These are phyloP conservation scores for Pelochelys cantorii DNA, from an alignment of 2,797 vertebrate species.

Conservation along the genomic window DNA sequence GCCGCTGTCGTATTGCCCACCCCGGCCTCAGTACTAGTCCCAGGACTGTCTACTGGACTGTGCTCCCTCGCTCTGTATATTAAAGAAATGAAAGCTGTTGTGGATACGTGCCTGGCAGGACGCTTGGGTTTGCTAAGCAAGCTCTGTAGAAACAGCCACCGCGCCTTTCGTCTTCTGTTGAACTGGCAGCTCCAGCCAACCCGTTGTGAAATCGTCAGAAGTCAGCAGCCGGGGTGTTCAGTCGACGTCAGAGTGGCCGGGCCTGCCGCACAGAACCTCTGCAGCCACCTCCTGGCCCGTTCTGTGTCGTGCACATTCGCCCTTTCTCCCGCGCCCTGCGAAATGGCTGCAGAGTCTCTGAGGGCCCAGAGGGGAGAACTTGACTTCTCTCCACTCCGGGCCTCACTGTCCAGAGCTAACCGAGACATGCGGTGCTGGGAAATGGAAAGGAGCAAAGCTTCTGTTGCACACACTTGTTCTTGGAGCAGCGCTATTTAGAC, in stretches of 20 bases:
- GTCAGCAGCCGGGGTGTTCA: neutral
- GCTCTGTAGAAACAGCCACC: neutral
- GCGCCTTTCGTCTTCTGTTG: neutral
- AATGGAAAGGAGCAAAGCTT: neutral
- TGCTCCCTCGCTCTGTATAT: neutral
- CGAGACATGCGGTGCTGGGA: neutral
- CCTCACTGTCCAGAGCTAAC: neutral
- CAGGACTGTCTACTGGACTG: neutral
- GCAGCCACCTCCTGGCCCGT: accelerated
- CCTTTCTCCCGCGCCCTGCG: too few species aligned
- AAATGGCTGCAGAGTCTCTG: too few species aligned
- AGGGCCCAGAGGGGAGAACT: neutral
- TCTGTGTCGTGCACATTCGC: neutral
- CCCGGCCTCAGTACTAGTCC: too few species aligned
- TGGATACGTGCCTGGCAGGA: neutral
- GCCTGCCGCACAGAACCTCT: neutral
- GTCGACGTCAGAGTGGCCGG: constrained; percentile 37
- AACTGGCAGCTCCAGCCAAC: constrained; percentile 34
- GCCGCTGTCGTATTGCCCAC: too few species aligned
- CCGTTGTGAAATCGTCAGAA: constrained; percentile 62
- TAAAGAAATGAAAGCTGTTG: neutral
- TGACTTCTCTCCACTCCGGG: neutral
- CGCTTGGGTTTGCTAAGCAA: neutral
- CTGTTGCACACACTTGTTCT: neutral
- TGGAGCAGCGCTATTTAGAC: neutral